phyloP scores from a whole-genome alignment of 35 echinoderm and acorn worm genomes.

The Holothuria glaberrima region DNA sequence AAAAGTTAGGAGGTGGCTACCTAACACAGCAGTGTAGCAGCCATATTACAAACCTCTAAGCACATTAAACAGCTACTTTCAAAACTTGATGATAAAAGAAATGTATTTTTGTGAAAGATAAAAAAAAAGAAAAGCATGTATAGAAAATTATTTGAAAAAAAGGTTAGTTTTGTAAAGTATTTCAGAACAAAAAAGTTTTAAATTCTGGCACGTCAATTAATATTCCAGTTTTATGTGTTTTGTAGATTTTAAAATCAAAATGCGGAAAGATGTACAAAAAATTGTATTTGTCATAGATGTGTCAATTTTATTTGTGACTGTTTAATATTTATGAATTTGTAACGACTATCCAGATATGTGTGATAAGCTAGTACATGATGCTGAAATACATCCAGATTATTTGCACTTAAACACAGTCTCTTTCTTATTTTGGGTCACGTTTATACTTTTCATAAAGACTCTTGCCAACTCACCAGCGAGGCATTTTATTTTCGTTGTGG shows the following conservation, averaged over 20 bases:
- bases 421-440: no score
- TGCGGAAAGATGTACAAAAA: slow-evolving; percentile 46
- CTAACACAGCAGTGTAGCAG: no score
- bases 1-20: no score
- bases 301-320: slow-evolving; percentile 41
- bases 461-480: no score
- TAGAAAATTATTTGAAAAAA: slow-evolving; percentile 24
- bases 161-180: slow-evolving; percentile 49
- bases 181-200: slow-evolving; percentile 18
- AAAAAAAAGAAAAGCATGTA: background rate
- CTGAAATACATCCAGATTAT: slow-evolving; percentile 56
- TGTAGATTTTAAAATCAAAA: slow-evolving; percentile 52
- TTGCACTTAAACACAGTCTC: slow-evolving; percentile 18
- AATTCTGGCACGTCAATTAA: background rate
- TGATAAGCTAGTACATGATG: slow-evolving; percentile 43
- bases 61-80: slow-evolving; percentile 25
- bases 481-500: no score
- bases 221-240: slow-evolving; percentile 46
- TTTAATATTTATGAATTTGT: slow-evolving; percentile 70
- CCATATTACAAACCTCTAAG: no score
- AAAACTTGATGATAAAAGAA: slow-evolving; percentile 17
- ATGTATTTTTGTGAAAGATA: no score
- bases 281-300: slow-evolving; percentile 63
- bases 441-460: no score
- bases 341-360: slow-evolving; percentile 46